Evolutionary conservation across 2,888 invertebrate species (phyloP).

Genomic region (Pristionchus exspectatus): DNA sequence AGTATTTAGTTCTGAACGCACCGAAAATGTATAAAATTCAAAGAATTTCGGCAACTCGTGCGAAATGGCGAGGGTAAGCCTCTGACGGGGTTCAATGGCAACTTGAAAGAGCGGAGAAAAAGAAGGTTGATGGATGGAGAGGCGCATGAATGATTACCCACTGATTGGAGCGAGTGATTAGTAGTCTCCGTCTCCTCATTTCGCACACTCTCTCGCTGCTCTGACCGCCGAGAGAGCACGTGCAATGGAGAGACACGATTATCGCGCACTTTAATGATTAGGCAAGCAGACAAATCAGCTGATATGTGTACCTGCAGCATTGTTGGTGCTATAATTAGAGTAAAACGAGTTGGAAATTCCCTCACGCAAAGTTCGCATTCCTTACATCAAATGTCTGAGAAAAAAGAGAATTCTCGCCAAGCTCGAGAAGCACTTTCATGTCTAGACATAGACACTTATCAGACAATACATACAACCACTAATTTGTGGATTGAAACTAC

Average conservation of each 20-base stretch:
- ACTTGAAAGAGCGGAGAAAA: neutral
- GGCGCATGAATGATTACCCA: slow-evolving; percentile 11
- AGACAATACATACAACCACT: neutral
- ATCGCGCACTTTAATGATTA: neutral
- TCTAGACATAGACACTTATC: no score
- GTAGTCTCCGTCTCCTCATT: neutral
- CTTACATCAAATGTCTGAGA: neutral
- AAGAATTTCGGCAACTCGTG: neutral
- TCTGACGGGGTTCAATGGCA: neutral
- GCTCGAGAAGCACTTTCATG: neutral
- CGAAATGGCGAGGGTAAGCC: neutral
- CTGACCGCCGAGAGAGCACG: neutral
- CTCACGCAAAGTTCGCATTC: neutral
- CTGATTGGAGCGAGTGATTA: neutral
- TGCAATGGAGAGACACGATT: neutral
- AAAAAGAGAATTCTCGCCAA: neutral
- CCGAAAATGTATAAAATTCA: no score
- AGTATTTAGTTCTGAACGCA: no score
- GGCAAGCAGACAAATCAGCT: neutral
- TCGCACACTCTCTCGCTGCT: neutral
- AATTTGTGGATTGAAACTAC: neutral
- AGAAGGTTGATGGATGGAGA: slow-evolving; percentile 1
- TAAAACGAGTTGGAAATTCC: neutral
- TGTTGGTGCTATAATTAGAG: neutral
- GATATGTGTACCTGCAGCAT: neutral